Conservation (phyloP, 2,113 vertebrate genomes). For the Hirundichthys speculiger region DNA sequence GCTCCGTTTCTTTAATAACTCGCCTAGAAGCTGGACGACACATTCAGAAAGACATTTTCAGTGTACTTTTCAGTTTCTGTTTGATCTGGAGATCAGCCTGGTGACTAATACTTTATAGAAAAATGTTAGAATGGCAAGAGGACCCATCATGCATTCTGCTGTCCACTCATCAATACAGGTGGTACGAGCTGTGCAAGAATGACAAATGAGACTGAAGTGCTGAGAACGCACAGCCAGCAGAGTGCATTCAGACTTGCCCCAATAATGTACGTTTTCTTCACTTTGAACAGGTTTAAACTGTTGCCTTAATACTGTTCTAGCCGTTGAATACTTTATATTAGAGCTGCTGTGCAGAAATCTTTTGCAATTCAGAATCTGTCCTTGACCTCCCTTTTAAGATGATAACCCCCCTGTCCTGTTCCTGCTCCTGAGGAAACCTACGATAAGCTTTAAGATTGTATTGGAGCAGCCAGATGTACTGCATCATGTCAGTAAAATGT, state of each 20-base stretch:
- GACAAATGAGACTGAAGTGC: slow-evolving; percentile 10
- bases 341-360: slow-evolving; percentile 44
- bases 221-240: slow-evolving; percentile 5
- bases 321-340: slow-evolving; percentile 28
- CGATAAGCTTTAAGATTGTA: slow-evolving; percentile 77
- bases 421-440: slow-evolving; percentile 53
- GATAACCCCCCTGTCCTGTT: slow-evolving; percentile 29
- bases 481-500: slow-evolving; percentile 55
- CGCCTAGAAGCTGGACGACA: background rate
- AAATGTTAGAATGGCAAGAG: background rate
- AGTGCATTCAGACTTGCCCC: slow-evolving; percentile 6
- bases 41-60: slow-evolving; percentile 4
- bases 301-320: slow-evolving; percentile 60
- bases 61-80: slow-evolving; percentile 6
- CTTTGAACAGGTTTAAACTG: slow-evolving; percentile 13
- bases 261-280: slow-evolving; percentile 7
- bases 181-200: slow-evolving; percentile 1
- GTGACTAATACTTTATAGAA: background rate
- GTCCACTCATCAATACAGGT: background rate
- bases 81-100: slow-evolving; percentile 5
- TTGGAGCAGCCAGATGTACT: slow-evolving; percentile 33
- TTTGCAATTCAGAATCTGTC: slow-evolving; percentile 34
- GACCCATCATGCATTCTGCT: background rate
- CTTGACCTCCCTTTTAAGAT: slow-evolving; percentile 27
- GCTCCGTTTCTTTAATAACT: background rate